These are phyloP conservation scores for Silurus lanzhouensis DNA, from an alignment of 2,797 vertebrate genomes.

Conservation along the genomic window DNA sequence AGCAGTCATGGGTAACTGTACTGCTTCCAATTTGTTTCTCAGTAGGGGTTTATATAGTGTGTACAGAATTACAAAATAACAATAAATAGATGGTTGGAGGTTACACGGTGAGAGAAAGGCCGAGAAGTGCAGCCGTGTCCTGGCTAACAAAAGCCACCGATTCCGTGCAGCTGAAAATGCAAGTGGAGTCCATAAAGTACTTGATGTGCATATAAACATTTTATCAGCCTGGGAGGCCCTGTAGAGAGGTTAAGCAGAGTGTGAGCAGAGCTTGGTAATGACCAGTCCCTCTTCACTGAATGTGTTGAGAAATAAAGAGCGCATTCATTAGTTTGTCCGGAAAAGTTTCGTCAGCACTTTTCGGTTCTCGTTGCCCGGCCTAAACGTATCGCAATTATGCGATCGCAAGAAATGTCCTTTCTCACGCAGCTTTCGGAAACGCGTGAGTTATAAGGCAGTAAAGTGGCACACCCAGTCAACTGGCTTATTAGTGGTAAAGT, in stretches of 20 bases:
- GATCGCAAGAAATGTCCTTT: background rate
- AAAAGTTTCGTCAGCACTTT: constrained; percentile 16
- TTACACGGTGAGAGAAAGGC: constrained; percentile 39
- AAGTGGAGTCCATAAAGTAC: constrained; percentile 77
- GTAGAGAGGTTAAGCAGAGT: constrained; percentile 74
- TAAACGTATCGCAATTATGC: background rate
- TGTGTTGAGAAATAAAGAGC: constrained; percentile 21
- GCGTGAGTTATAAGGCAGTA: constrained; percentile 20
- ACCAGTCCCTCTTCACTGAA: constrained; percentile 27
- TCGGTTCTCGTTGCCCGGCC: background rate
- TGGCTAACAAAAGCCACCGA: constrained; percentile 67
- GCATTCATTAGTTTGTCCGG: constrained; percentile 18
- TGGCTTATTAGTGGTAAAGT: constrained; percentile 27
- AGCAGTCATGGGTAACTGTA: constrained; percentile 19
- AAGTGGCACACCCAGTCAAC: constrained; percentile 2
- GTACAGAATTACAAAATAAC: constrained; percentile 37
- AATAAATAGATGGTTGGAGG: constrained; percentile 59
- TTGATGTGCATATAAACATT: constrained; percentile 81
- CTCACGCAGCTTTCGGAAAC: background rate
- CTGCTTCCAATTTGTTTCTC: constrained; percentile 36
- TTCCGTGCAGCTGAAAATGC: constrained; percentile 69
- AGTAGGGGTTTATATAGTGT: constrained; percentile 16
- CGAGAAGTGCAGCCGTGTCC: constrained; percentile 71
- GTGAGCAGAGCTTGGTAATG: constrained; percentile 67
- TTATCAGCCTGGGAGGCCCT: constrained; percentile 76